These are phyloP conservation scores for Barnardius zonarius DNA, from an alignment of 2,113 vertebrate genomes.

Conservation along the genomic window DNA sequence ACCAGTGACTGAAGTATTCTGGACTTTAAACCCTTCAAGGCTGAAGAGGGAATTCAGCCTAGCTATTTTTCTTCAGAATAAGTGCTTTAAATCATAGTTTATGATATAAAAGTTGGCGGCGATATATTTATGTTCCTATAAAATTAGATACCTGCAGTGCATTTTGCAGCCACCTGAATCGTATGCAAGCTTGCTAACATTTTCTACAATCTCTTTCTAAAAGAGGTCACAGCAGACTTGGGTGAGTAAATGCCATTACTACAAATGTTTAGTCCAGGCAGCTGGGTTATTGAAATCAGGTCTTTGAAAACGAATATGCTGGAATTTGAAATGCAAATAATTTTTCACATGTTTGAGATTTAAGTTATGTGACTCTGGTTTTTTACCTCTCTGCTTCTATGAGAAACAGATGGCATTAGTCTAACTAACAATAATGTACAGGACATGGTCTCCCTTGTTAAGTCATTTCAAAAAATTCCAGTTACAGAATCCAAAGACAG, in stretches of 20 bases:
- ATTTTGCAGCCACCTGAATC: background rate
- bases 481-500: background rate
- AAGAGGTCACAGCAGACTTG: background rate
- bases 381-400: background rate
- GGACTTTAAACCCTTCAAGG: background rate
- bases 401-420: background rate
- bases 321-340: background rate
- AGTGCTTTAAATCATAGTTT: background rate
- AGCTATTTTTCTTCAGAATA: background rate
- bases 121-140: background rate
- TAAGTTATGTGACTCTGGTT: background rate
- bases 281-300: background rate
- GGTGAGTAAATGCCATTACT: background rate
- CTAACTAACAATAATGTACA: background rate
- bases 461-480: background rate
- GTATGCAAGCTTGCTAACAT: background rate
- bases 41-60: background rate
- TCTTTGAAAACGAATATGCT: background rate
- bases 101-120: background rate
- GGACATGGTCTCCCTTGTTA: background rate
- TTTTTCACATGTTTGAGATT: background rate
- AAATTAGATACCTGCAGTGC: background rate
- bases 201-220: background rate
- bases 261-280: background rate
- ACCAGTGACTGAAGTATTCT: background rate